These are phyloP conservation scores for Ranitomeya variabilis DNA, from an alignment of 2,113 vertebrate genomes.

Conservation along the genomic window DNA sequence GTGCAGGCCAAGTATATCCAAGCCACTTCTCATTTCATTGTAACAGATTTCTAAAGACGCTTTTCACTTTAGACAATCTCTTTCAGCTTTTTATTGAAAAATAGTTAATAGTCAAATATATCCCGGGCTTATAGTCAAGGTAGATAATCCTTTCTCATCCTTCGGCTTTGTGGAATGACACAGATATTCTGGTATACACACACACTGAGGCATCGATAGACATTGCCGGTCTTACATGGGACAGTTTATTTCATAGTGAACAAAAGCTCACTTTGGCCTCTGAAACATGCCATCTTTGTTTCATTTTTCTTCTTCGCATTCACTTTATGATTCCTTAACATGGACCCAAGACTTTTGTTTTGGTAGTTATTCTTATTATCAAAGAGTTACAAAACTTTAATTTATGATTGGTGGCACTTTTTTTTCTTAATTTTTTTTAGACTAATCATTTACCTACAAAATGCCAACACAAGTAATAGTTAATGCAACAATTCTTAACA, in stretches of 20 bases:
- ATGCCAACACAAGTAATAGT: background rate
- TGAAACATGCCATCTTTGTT: constrained; percentile 15
- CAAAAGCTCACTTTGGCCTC: constrained; percentile 33
- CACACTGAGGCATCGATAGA: constrained; percentile 12
- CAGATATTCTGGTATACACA: background rate
- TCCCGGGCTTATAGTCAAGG: constrained; percentile 33
- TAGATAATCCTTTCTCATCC: constrained; percentile 47
- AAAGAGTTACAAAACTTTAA: background rate
- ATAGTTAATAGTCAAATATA: constrained; percentile 54
- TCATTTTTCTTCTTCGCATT: constrained; percentile 27
- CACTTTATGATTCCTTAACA: constrained; percentile 33
- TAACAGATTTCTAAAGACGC: constrained; percentile 45
- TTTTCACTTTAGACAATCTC: constrained; percentile 50
- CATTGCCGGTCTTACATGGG: constrained; percentile 1
- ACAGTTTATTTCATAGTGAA: constrained; percentile 16
- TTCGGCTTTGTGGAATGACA: constrained; percentile 8
- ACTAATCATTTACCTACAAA: background rate
- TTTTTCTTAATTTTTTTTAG: background rate
- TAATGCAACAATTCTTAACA: background rate
- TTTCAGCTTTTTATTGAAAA: constrained; percentile 49
- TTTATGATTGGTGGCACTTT: background rate
- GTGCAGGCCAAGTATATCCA: constrained; percentile 48
- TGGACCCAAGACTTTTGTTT: background rate
- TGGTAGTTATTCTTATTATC: background rate
- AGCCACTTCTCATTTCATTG: constrained; percentile 49